Evolutionary conservation across 1,140 invertebrate genomes (phyloP), one percentile per base, ranked within the genome.

Genomic region (Drosophila seguyi): DNA sequence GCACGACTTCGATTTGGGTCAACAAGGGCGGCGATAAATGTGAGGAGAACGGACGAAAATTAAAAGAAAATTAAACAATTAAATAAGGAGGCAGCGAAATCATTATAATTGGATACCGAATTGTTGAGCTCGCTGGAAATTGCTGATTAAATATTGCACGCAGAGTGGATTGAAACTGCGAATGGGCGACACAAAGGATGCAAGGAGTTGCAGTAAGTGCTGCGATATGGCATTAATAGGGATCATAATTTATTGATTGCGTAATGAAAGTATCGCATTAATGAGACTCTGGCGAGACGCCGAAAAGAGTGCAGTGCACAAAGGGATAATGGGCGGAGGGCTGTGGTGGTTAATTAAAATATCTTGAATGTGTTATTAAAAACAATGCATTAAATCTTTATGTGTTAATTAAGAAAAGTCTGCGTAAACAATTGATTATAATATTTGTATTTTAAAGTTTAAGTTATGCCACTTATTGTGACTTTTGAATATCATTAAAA

Each of bases 31-130:
- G 18, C 53, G 41, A 45, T 56, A 52, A 59, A 50, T 42, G 18
- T 27, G 36, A 11, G 45, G 16, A 22, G 25, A 38, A 34, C 39
- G 56, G 42, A 55, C 44, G 69, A 36, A 84, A 57, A 81, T 90
- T 77, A 84, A 90, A 81, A 62, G 77, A 50, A 88, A 75, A 81
- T 88, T 71, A 90, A 81, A 81, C 85, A 81, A 85, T 88, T 90
- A 79, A 81, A 79, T 76, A 57, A 71, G 75, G 52, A 63, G 55
- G 48, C 66, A 45, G 25, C 16, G 38, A 72, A 74, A 76, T 75
- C 38, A 52, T 50, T 44, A 58, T 77, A 77, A 77, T 77, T 76
- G 62, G 36, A 50, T 50, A 36, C 66, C 47, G 58, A 79, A 57
- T 68, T 65, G 67, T 39, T 53, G 31, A 50, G 56, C 10, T 34